Evolutionary conservation across 2,113 vertebrate genomes (phyloP).

Genomic region (Lepisosteus oculatus): DNA sequence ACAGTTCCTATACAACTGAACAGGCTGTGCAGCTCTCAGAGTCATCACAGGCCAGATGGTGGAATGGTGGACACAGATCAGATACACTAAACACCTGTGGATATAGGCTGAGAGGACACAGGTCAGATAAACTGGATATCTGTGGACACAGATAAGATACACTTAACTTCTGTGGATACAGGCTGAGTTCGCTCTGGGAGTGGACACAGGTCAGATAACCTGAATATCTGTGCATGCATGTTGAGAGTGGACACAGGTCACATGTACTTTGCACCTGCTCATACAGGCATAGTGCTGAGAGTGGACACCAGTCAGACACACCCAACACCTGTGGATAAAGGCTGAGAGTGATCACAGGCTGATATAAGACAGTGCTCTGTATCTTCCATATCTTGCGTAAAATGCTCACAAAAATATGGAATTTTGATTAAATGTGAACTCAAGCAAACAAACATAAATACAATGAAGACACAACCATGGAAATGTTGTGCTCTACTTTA

Average conservation of each 20-base stretch:
- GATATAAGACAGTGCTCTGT: no score
- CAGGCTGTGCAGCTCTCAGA: neutral
- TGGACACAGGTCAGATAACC: neutral
- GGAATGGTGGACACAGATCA: neutral
- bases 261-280: neutral
- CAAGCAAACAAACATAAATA: neutral
- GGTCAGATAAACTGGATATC: neutral
- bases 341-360: no score
- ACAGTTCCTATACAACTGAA: neutral
- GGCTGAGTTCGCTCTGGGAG: no score
- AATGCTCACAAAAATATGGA: neutral
- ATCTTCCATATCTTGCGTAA: no score
- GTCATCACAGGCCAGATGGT: neutral
- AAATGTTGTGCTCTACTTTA: no score
- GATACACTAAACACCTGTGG: neutral
- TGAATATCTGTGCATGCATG: neutral
- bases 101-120: neutral
- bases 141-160: neutral
- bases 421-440: neutral
- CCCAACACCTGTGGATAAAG: no score
- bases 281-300: neutral
- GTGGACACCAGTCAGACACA: neutral
- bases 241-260: neutral
- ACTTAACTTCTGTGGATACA: neutral
- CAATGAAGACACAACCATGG: no score